Conservation (phyloP, 2,113 vertebrate species). For the Callocephalon fimbriatum region DNA sequence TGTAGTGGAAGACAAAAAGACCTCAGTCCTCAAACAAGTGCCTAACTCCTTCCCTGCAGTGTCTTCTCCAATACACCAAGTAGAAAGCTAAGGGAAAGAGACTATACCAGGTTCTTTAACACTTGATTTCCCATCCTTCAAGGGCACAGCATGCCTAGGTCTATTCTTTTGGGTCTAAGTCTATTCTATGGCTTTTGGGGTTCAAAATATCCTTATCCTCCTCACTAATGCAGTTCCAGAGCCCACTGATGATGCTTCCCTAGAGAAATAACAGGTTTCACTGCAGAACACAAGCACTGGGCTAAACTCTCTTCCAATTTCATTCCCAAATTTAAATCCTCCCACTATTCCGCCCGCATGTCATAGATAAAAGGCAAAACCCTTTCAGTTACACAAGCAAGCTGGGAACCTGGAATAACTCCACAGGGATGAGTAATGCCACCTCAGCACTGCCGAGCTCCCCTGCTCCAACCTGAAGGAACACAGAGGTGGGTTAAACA, state of each 20-base stretch:
- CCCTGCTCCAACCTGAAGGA: background rate
- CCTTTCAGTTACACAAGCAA: background rate
- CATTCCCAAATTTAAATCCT: background rate
- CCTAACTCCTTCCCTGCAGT: background rate
- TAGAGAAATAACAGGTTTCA: background rate
- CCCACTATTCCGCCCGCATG: background rate
- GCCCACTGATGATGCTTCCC: background rate
- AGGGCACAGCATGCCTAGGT: background rate
- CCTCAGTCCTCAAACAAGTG: background rate
- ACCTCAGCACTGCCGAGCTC: background rate
- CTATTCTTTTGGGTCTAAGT: background rate
- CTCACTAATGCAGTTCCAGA: background rate
- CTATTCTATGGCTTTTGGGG: background rate
- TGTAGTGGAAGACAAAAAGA: background rate
- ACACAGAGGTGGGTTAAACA: rapidly evolving
- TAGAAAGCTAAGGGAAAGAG: background rate
- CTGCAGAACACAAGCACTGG: background rate
- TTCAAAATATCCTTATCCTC: background rate
- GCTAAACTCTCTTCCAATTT: background rate
- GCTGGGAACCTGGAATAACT: constrained; percentile 14
- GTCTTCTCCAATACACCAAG: background rate
- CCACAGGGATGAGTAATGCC: background rate
- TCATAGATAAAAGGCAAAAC: background rate
- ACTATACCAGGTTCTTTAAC: background rate
- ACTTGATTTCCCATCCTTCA: background rate